Base-by-base conservation (phyloP, 2,113 vertebrate species). In the Cyphomyrus discorhynchus region DNA sequence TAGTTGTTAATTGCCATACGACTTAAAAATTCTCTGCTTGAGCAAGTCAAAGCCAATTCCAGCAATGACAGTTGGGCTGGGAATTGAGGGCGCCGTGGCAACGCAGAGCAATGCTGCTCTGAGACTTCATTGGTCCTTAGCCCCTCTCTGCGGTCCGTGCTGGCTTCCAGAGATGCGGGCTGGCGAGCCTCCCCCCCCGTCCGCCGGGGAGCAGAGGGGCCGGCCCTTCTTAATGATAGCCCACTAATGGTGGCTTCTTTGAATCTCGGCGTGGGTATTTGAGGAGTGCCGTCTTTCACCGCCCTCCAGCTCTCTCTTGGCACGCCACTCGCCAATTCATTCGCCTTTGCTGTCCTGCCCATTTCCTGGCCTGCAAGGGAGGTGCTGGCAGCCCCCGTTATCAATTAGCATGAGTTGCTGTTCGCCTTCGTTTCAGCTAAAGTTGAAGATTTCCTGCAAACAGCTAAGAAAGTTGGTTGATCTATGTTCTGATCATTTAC, bases 21-120 rank as follows among this genome's bases (percentile, higher is more conserved):
- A 95, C 94, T 93, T 87, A 93, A 94, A 95, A 94, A 96, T 96
- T 96, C 95, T 95, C 94, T 95, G 95, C 96, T 96, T 95, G 95
- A 95, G 96, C 94, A 94, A 94, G 90, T 92, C 93, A 93, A 93
- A 90, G 91, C 88, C 92, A 92, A 93, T 95, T 95, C 96, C 96
- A 96, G 94, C 93, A 95, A 92, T 95, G 95, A 96, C 96, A 96
- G 96, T 96, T 96, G 96, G 96, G 93, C 94, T 95, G 95, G 96
- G 96, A 96, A 93, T 96, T 95, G 95, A 93, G 92, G 45, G 90
- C 91, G 93, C 94, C 93, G 90, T 93, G 92, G 94, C 95, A 92
- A 92, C 91, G 92, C 90, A 91, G 91, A 92, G 93, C 82, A 93
- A 95, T 93, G 95, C 94, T 92, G 93, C 92, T 93, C 91, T 91